Base-by-base conservation (phyloP, 2,797 vertebrate genomes). In the Lutjanus campechanus region DNA sequence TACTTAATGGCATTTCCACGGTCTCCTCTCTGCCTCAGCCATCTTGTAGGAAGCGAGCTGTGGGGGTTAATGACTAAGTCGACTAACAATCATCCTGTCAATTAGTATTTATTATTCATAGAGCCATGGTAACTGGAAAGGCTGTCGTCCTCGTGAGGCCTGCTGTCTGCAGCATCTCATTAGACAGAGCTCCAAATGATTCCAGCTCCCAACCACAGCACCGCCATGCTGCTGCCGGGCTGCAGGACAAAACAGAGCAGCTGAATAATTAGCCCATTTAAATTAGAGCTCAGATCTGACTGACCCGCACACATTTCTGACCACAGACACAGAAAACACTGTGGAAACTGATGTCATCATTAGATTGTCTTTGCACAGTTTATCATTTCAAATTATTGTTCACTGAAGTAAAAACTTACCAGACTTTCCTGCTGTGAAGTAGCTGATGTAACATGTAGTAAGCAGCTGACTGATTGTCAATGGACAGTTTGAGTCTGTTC, bases 101-200 rank as follows among this genome's bases (percentile, higher is more conserved):
- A 50, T 88, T 74, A 82, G 58, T 68, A 75, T 82, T 73, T 80
- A 72, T 78, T 82, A 84, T 82, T 85, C 76, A 80, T 63, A 74
- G 49, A 75, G 44, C 55, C 80, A 77, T 72, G 78, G 73, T 63
- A 73, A 80, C 73, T 60, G 70, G 69, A 70, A 76, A 68, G 61
- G 60, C 60, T 77, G 58, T 43, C 11, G 40, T 74, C 29, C 66
- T 79, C 56, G 10, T 29, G 67, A 73, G 69, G 61, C 69, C 67
- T 22, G 16, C 68, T 66, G 53, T 82, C 79, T 64, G 61, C 64
- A 77, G 6, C 10, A 58, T 75, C 73, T 85, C 81, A 82, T 83
- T 83, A 83, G 40, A 17, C 51, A 1, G n/a, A 59, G 59, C 49
- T 51, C 47, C 19, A 46, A 77, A 82, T 55, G 51, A 64, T 63